These are phyloP conservation scores for Cryptoblepharus egeriae DNA, from an alignment of 2,797 vertebrate species.

Conservation along the genomic window DNA sequence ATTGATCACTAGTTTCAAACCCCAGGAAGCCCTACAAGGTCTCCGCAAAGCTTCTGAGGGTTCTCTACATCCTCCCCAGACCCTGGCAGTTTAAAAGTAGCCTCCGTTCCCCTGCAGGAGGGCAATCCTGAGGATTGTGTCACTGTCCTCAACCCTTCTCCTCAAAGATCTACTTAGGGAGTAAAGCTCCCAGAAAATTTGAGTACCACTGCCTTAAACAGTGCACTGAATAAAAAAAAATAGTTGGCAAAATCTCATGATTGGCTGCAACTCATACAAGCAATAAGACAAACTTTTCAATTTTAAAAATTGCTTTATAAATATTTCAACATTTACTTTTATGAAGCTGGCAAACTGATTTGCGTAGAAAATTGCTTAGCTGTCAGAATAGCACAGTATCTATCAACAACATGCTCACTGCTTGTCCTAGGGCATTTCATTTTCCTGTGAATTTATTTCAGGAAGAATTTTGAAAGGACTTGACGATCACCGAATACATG, in stretches of 20 bases:
- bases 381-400: not conserved
- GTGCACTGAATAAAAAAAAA: not conserved
- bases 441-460: not conserved
- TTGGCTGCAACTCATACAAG: not conserved
- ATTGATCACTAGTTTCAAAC: too few relatives aligned
- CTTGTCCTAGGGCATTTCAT: not conserved
- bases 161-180: too few relatives aligned
- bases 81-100: too few relatives aligned
- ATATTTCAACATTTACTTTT: not conserved
- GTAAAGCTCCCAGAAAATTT: too few relatives aligned
- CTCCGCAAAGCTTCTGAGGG: too few relatives aligned
- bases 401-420: not conserved
- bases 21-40: too few relatives aligned
- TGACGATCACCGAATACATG: not conserved
- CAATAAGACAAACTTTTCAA: not conserved
- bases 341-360: not conserved
- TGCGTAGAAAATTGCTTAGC: not conserved
- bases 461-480: not conserved
- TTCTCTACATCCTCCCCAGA: too few relatives aligned
- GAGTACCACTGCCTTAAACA: not conserved
- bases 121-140: too few relatives aligned
- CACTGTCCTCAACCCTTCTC: too few relatives aligned
- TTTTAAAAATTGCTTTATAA: not conserved
- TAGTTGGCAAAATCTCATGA: not conserved
- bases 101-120: too few relatives aligned